Base-by-base conservation (phyloP, 2,888 invertebrate genomes). In the Buathra laborator region DNA sequence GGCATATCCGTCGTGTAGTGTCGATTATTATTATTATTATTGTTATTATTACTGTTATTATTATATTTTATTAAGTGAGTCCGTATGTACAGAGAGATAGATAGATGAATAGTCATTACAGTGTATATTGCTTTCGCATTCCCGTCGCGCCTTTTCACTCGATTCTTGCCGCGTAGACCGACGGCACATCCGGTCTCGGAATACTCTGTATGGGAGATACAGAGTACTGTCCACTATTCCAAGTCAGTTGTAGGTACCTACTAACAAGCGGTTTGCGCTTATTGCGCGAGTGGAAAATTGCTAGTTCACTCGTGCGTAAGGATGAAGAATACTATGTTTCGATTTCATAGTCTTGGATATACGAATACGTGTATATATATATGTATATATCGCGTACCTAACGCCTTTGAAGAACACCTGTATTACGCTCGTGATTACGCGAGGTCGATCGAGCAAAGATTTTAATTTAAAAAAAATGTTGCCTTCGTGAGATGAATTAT, bases 61-160 rank as follows among this genome's bases (percentile, higher is more conserved):
- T 32, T 62, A n/a, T 62, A 59, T 59, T 59, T 59, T 24, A 43
- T 56, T 77, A 43, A 64, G 70, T 75, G 51, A 74, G 81, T 71
- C 43, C 37, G 51, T 53, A 32, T 44, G 53, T 71, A 75, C 29
- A 64, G 16, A 46, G 37, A 51, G 70, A 51, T 29, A 59, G 74
- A 71, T 24, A 53, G 53, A 75, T 64, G 56, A 24, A 77, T 77
- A 66, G 74, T 77, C 76, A 59, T 44, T 67, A 68, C 71, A 24
- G 51, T 51, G 29, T 12, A 32, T 70, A 74, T 78, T 56, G 70
- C 66, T 71, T 71, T 76, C 71, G 81, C 81, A 84, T 81, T 84
- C 78, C 48, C 81, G 64, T 81, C 66, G 70, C 81, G 81, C 72
- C 78, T 78, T 84, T 84, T 84, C 81, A 70, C 78, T 74, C 68